A percentile compares a stretch with the other conserved stretches of the same genome.
phyloP scores from a whole-genome alignment of 2,797 vertebrate species.

The Mastacembelus armatus region DNA sequence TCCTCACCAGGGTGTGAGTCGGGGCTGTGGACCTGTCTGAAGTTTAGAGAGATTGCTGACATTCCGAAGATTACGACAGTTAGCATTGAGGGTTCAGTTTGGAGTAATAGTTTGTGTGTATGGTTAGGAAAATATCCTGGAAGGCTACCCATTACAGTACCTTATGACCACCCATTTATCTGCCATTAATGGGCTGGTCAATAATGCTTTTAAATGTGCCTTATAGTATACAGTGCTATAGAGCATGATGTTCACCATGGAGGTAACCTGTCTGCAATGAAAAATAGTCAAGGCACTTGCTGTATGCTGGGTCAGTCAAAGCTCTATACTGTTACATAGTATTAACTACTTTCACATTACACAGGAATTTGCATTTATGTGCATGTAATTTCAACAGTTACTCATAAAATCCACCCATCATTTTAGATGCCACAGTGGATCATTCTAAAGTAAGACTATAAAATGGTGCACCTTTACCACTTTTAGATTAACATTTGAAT shows the following conservation, averaged over 20 bases:
- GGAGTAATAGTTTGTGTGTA: constrained; percentile 12
- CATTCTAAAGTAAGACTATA: too few relatives aligned
- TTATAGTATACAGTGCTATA: neutral
- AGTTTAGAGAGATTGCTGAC: constrained; percentile 47
- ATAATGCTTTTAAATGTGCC: constrained; percentile 30
- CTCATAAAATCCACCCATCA: too few relatives aligned
- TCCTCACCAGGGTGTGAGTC: constrained; percentile 46
- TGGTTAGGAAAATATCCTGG: constrained; percentile 7
- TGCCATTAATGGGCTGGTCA: constrained; percentile 21
- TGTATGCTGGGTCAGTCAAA: neutral
- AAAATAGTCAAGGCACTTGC: neutral
- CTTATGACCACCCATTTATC: constrained; percentile 29
- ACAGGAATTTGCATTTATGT: too few relatives aligned
- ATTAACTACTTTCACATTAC: too few relatives aligned
- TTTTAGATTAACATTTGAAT: too few relatives aligned
- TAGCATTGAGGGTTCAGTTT: constrained; percentile 37
- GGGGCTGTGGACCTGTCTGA: constrained; percentile 22
- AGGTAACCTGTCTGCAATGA: constrained; percentile 6
- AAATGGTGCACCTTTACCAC: too few relatives aligned
- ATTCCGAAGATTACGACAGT: constrained; percentile 50
- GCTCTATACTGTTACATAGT: neutral
- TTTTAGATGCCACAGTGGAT: too few relatives aligned
- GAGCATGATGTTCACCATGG: constrained; percentile 14
- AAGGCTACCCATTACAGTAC: constrained; percentile 11
- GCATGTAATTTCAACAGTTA: too few relatives aligned